Evolutionary conservation across 2,888 invertebrate species (phyloP).

Genomic region (Anthoptus insignis): DNA sequence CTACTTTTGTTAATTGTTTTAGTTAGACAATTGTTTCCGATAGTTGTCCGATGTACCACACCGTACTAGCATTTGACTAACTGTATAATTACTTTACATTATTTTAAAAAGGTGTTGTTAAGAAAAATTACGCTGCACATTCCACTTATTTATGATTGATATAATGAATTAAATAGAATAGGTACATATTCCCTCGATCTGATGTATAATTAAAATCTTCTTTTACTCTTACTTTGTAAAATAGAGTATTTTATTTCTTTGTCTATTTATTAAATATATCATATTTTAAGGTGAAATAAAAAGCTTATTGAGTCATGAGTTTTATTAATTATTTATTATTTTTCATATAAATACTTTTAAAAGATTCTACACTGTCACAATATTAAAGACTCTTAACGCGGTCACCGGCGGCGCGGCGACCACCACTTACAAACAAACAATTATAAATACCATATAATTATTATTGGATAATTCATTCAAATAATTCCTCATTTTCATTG

Average conservation of each 20-base stretch:
- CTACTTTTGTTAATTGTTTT: too few relatives aligned
- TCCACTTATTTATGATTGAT: too few relatives aligned
- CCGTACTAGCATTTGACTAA: too few relatives aligned
- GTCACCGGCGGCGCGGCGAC: slow-evolving; percentile 78
- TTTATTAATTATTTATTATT: slow-evolving; percentile 74
- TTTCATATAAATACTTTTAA: slow-evolving; percentile 85
- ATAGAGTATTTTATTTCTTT: background rate
- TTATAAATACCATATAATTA: slow-evolving; percentile 79
- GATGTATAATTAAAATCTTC: too few relatives aligned
- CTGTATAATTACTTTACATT: too few relatives aligned
- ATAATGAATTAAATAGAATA: too few relatives aligned
- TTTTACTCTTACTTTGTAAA: too few relatives aligned
- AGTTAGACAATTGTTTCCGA: too few relatives aligned
- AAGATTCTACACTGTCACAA: slow-evolving; percentile 84
- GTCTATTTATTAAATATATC: background rate
- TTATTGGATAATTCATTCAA: slow-evolving; percentile 80
- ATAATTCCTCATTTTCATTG: slow-evolving; percentile 68
- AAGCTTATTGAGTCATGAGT: slow-evolving; percentile 72
- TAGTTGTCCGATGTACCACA: too few relatives aligned
- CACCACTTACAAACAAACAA: slow-evolving; percentile 83
- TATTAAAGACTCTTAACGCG: slow-evolving; percentile 77
- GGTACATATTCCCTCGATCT: too few relatives aligned
- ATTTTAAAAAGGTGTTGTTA: too few relatives aligned
- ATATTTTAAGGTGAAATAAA: slow-evolving; percentile 60
- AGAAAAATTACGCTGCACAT: too few relatives aligned